These are phyloP conservation scores for Dicentrarchus labrax DNA, from an alignment of 2,113 vertebrate genomes.

Conservation along the genomic window DNA sequence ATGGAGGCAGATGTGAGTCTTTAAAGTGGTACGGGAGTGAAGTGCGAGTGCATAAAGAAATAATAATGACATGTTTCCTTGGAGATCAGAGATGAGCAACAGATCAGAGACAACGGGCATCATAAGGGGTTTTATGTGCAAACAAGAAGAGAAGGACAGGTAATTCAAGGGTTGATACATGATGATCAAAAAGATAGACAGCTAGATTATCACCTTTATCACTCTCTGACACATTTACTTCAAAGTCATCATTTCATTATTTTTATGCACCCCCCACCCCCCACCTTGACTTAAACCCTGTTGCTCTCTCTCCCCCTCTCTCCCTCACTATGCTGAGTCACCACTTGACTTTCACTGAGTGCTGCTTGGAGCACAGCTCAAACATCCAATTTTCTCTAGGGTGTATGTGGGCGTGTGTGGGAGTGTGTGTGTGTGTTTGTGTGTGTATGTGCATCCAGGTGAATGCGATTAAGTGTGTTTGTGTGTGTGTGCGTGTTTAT, in stretches of 20 bases:
- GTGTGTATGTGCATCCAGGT: constrained; percentile 30
- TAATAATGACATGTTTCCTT: constrained; percentile 1
- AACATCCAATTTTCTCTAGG: constrained; percentile 27
- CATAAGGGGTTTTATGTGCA: not conserved
- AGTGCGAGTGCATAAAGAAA: not conserved
- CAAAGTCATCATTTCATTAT: constrained; percentile 23
- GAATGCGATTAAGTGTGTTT: constrained; percentile 38
- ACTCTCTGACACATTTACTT: not conserved
- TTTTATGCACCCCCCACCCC: not conserved
- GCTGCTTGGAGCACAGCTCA: constrained; percentile 30
- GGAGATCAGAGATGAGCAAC: constrained; percentile 11
- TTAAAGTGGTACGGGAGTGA: not conserved
- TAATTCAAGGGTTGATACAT: not conserved
- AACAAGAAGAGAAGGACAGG: not conserved
- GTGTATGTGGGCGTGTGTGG: not conserved
- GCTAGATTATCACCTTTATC: not conserved
- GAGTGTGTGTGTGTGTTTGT: not conserved
- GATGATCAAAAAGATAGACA: not conserved
- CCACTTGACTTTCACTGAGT: constrained; percentile 44
- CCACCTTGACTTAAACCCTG: constrained; percentile 2
- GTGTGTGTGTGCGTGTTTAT: constrained; percentile 35
- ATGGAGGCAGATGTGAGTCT: constrained; percentile 2
- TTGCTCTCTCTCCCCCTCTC: constrained; percentile 11
- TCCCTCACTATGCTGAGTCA: constrained; percentile 62
- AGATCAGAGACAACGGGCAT: not conserved